Percentiles rank a stretch among this genome's conserved stretches.
Conservation (phyloP, 2,888 invertebrate genomes). For the Lamproptera curius region DNA sequence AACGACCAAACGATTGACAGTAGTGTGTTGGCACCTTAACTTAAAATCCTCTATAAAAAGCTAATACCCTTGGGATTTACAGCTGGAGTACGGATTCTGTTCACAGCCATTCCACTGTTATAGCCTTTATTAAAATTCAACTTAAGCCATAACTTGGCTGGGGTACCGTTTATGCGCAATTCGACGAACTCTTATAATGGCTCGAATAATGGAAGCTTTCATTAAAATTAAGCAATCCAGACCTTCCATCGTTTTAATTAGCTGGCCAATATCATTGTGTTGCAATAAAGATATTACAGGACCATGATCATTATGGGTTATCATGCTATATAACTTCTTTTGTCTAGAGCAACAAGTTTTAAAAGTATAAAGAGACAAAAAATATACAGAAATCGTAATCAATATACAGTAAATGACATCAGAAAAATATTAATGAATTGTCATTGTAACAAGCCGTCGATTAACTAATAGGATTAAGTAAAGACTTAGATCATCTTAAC, state of each 20-base stretch:
- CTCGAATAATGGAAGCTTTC: conserved; percentile 17
- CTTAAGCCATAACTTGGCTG: conserved; percentile 19
- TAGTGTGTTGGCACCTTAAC: conserved; percentile 15
- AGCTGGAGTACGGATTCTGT: conserved; percentile 17
- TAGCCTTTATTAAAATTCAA: conserved; percentile 22
- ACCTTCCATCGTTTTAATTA: conserved; percentile 5
- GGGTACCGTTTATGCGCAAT: conserved; percentile 18
- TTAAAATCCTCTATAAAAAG: conserved; percentile 17
- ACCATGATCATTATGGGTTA: no score
- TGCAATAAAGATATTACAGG: no score
- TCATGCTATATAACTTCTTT: no score
- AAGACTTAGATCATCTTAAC: no score
- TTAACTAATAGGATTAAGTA: no score
- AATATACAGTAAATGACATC: no score
- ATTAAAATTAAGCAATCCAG: conserved; percentile 12
- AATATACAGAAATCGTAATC: no score
- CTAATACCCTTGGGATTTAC: conserved; percentile 20
- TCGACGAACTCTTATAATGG: conserved; percentile 13
- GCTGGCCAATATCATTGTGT: neutral
- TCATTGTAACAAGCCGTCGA: no score
- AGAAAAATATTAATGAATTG: no score
- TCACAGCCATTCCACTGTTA: conserved; percentile 21
- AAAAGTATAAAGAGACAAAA: no score
- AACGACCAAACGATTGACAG: conserved; percentile 3
- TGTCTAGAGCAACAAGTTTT: no score